Evolutionary conservation across 2,797 vertebrate genomes (phyloP).

Genomic region (Diplodus puntazzo): DNA sequence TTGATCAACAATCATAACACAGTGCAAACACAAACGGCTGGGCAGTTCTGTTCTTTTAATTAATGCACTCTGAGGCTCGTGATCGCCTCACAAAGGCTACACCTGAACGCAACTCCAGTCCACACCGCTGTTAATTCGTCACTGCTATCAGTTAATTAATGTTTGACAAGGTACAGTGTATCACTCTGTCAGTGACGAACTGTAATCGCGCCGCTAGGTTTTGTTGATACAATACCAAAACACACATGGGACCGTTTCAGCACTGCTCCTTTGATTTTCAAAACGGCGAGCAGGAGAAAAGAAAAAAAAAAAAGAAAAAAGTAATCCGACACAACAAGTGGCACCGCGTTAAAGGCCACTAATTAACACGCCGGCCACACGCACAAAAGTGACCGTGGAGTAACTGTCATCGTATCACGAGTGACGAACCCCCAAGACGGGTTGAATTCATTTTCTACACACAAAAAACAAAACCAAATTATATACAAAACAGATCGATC

Average conservation of each 20-base stretch:
- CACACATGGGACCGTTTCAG: conserved; percentile 77
- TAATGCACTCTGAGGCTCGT: conserved; percentile 59
- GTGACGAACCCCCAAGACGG: conserved; percentile 61
- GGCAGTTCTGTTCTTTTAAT: conserved; percentile 64
- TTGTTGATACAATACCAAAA: conserved; percentile 81
- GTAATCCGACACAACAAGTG: conserved; percentile 83
- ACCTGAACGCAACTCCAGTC: conserved; percentile 51
- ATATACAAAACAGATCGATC: conserved; percentile 36
- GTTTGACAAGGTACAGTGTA: conserved; percentile 83
- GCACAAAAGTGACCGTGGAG: conserved; percentile 53
- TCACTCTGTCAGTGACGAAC: conserved; percentile 78
- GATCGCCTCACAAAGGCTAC: conserved; percentile 62
- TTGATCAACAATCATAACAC: conserved; percentile 57
- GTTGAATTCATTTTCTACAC: conserved; percentile 40
- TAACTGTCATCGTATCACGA: conserved; percentile 65
- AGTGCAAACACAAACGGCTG: conserved; percentile 63
- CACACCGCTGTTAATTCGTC: conserved; percentile 63
- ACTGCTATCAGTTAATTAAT: conserved; percentile 84
- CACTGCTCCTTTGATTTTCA: conserved; percentile 77
- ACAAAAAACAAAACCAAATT: background rate
- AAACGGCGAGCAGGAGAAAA: conserved; percentile 59
- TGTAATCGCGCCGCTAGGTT: conserved; percentile 76
- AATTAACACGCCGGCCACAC: conserved; percentile 77
- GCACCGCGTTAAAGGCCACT: conserved; percentile 76
- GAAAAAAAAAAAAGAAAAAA: conserved; percentile 42